A percentile compares a stretch with the other conserved stretches of the same genome.
phyloP scores from a whole-genome alignment of 2,888 invertebrate genomes.

The Ommatoiulus sabulosus region DNA sequence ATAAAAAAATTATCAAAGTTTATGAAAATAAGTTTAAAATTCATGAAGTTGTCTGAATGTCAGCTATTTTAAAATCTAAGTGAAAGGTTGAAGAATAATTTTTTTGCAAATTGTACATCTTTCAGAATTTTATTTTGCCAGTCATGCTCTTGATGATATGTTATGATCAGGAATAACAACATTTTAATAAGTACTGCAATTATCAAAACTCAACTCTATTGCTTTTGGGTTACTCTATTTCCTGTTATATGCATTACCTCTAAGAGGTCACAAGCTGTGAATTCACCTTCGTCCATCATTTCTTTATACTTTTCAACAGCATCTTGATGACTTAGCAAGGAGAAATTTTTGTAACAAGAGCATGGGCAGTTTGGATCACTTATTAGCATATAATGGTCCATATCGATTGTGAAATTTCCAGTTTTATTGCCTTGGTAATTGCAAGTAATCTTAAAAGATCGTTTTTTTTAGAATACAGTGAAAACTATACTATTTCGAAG shows the following conservation, averaged over 20 bases:
- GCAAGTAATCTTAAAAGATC: neutral
- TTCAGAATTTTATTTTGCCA: no score
- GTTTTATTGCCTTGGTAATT: neutral
- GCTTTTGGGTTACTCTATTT: no score
- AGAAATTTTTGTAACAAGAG: constrained; percentile 37
- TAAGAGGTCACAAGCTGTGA: constrained; percentile 52
- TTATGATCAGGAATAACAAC: no score
- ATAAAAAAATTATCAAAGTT: no score
- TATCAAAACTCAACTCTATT: no score
- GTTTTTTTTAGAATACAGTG: no score
- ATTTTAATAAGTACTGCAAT: no score
- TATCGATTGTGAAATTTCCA: neutral
- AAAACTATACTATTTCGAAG: no score
- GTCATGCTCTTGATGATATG: no score
- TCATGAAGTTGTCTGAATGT: no score
- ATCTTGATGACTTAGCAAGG: neutral
- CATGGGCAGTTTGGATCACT: neutral
- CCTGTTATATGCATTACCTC: constrained; percentile 5
- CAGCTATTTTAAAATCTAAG: neutral
- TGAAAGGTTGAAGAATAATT: neutral
- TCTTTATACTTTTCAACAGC: neutral
- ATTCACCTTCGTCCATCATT: neutral
- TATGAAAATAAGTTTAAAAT: no score
- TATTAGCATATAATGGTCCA: neutral
- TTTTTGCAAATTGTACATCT: neutral